Evolutionary conservation across 64 coral and sea anemone species (phyloP).

Genomic region (Pocillopora damicornis): DNA sequence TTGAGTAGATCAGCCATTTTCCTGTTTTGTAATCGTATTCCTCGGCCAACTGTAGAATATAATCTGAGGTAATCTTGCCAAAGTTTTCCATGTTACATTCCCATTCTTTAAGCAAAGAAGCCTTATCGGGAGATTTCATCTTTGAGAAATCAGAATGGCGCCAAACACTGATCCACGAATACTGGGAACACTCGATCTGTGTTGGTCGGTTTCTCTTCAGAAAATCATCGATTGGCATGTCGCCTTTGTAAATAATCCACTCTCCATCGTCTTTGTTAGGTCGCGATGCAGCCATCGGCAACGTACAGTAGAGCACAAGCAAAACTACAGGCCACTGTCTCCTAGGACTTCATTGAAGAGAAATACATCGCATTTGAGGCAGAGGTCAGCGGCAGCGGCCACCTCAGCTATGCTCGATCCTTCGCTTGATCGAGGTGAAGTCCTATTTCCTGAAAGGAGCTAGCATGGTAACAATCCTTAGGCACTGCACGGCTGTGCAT

Average conservation of each 20-base stretch:
- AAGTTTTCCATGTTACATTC: background rate
- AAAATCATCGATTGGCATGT: slow-evolving; percentile 10
- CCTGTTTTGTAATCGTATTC: slow-evolving; percentile 14
- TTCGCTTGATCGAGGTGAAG: no score
- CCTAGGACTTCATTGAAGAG: no score
- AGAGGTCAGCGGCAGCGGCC: no score
- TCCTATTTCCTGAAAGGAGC: no score
- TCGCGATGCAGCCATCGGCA: background rate
- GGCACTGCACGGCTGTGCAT: no score
- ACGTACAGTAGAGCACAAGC: background rate
- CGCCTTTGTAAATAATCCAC: background rate
- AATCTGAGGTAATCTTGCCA: background rate
- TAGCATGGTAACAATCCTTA: no score
- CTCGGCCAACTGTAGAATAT: slow-evolving; percentile 5
- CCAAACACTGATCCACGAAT: background rate
- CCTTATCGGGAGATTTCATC: background rate
- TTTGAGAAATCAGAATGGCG: background rate
- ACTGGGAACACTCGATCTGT: background rate
- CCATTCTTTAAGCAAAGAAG: background rate
- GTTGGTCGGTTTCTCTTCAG: slow-evolving; percentile 6
- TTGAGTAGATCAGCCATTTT: slow-evolving; percentile 36
- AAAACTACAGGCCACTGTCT: background rate
- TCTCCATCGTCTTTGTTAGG: background rate
- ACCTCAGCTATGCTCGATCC: no score
- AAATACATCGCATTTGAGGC: no score